Percentiles rank a stretch among this genome's conserved stretches.
Evolutionary conservation across 2,888 invertebrate species (phyloP).

Genomic region (Eugnorisma glareosa): DNA sequence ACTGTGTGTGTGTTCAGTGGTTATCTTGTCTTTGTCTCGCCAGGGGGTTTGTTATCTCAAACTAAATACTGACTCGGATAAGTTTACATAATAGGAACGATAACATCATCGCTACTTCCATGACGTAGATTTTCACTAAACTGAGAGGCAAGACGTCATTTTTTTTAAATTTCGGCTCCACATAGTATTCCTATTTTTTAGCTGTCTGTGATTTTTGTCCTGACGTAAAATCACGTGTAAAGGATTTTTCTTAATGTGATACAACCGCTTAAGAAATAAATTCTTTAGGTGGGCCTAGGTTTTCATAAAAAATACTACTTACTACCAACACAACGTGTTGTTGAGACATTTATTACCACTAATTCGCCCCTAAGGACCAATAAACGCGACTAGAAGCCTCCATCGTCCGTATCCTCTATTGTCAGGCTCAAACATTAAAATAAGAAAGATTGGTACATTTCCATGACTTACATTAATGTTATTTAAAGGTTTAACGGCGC

Average conservation of each 20-base stretch:
- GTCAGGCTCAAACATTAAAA: not conserved
- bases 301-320: not conserved
- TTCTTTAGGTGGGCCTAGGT: not conserved
- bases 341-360: too few relatives aligned
- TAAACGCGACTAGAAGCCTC: not conserved
- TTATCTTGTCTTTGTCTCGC: slow-evolving; percentile 62
- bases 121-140: slow-evolving; percentile 39
- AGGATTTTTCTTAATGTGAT: not conserved
- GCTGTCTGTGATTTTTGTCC: not conserved
- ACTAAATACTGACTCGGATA: slow-evolving; percentile 47
- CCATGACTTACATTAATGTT: slow-evolving; percentile 5
- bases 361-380: not conserved
- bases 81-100: slow-evolving; percentile 48
- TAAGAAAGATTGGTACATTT: slow-evolving; percentile 37
- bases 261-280: not conserved
- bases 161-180: slow-evolving; percentile 2
- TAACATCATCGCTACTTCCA: slow-evolving; percentile 45
- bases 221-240: not conserved
- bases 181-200: slow-evolving; percentile 21
- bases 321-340: not conserved
- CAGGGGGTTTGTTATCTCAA: slow-evolving; percentile 62
- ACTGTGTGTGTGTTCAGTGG: slow-evolving; percentile 29
- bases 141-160: slow-evolving; percentile 42
- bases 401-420: not conserved
- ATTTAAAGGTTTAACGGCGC: not conserved